These are phyloP conservation scores for Melanocharis versteri DNA, from an alignment of 2,113 vertebrate genomes.

Conservation along the genomic window DNA sequence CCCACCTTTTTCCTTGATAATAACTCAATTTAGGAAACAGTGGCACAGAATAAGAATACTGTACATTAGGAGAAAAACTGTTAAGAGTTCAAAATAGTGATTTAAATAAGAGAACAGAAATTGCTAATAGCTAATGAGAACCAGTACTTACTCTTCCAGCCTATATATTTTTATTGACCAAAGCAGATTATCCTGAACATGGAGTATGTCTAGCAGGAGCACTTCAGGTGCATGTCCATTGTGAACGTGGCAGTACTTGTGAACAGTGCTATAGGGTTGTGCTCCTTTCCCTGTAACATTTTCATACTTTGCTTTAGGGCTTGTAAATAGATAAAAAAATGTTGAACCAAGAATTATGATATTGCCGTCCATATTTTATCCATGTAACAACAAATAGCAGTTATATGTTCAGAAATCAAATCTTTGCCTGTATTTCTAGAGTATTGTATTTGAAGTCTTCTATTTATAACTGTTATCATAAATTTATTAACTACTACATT, in stretches of 20 bases:
- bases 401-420: not conserved
- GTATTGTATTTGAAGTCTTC: not conserved
- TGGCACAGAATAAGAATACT: not conserved
- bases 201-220: not conserved
- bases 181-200: not conserved
- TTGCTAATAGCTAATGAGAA: not conserved
- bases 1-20: not conserved
- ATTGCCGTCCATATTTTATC: not conserved
- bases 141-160: not conserved
- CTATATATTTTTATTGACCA: not conserved
- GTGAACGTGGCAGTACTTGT: not conserved
- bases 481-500: not conserved
- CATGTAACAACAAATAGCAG: not conserved
- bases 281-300: not conserved
- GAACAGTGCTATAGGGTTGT: not conserved
- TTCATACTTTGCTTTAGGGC: not conserved
- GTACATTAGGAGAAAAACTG: not conserved
- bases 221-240: not conserved
- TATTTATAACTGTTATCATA: not conserved
- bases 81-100: not conserved
- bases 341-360: not conserved
- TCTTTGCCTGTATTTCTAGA: not conserved
- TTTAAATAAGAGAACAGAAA: not conserved
- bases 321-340: not conserved
- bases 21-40: not conserved